Evolutionary conservation across 2,797 vertebrate genomes (phyloP).

Genomic region (Gadopsis marmoratus): DNA sequence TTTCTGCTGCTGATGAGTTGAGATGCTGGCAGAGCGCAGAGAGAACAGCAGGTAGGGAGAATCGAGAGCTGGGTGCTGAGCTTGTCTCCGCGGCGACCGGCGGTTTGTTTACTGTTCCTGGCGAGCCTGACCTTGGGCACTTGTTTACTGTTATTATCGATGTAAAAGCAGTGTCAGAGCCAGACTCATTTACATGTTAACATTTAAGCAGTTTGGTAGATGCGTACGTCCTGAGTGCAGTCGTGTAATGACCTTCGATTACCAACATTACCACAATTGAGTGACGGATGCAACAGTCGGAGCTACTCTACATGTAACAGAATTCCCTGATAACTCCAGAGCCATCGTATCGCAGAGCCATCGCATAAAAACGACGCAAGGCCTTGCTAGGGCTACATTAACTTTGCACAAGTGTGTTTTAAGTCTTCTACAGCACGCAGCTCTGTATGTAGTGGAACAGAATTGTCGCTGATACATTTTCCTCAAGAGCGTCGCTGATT

Average conservation of each 20-base stretch:
- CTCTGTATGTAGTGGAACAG: neutral
- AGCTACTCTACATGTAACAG: conserved; percentile 12
- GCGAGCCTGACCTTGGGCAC: conserved; percentile 27
- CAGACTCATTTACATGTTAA: neutral
- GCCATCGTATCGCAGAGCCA: neutral
- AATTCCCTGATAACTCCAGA: conserved; percentile 14
- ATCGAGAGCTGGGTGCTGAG: conserved; percentile 64
- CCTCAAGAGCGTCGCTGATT: neutral
- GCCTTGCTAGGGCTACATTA: neutral
- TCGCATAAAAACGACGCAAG: neutral
- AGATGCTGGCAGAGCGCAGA: conserved; percentile 85
- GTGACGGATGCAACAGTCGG: conserved; percentile 29
- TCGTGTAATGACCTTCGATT: conserved; percentile 14
- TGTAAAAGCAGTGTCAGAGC: conserved; percentile 8
- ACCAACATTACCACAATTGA: neutral
- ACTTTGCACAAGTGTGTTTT: neutral
- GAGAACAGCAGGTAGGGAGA: conserved; percentile 85
- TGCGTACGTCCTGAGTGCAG: neutral
- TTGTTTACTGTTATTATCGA: conserved; percentile 36
- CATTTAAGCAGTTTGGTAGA: conserved; percentile 3
- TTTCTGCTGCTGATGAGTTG: conserved; percentile 54
- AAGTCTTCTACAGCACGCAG: neutral
- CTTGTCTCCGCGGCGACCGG: conserved; percentile 74
- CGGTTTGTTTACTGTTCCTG: conserved; percentile 74
- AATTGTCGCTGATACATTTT: neutral